These are phyloP conservation scores for Aricia agestis DNA, from an alignment of 1,140 invertebrate species.

Conservation along the genomic window DNA sequence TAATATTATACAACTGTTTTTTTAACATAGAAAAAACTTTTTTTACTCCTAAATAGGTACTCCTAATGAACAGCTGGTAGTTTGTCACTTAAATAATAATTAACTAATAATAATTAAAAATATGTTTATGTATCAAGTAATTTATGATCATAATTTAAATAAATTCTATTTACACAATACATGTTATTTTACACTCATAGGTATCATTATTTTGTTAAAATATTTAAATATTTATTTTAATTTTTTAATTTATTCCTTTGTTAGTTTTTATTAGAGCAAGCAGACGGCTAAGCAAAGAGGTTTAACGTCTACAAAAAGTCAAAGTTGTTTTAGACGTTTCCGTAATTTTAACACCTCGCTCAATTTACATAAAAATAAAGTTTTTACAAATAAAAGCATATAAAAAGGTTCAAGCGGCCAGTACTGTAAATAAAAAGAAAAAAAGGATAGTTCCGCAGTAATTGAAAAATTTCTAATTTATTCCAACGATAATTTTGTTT, in stretches of 20 bases:
- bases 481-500: background rate
- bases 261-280: background rate
- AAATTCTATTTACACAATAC: too few species aligned
- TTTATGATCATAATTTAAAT: too few species aligned
- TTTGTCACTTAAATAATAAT: too few species aligned
- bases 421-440: background rate
- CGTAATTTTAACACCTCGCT: background rate
- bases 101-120: too few species aligned
- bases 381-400: too few species aligned
- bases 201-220: background rate
- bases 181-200: too few species aligned
- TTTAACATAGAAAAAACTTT: too few species aligned
- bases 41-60: too few species aligned
- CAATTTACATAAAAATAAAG: constrained; percentile 11
- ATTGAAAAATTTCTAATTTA: background rate
- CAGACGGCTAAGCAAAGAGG: background rate
- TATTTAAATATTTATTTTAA: background rate
- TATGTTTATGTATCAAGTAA: too few species aligned
- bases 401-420: background rate
- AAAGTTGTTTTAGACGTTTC: background rate
- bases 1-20: too few species aligned
- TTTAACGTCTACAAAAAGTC: background rate
- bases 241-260: background rate
- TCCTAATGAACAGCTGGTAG: too few species aligned
- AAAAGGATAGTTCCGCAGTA: background rate